A percentile compares a stretch with the other conserved stretches of the same genome.
Conservation (phyloP, 2,888 invertebrate genomes). For the Tachina lurida region DNA sequence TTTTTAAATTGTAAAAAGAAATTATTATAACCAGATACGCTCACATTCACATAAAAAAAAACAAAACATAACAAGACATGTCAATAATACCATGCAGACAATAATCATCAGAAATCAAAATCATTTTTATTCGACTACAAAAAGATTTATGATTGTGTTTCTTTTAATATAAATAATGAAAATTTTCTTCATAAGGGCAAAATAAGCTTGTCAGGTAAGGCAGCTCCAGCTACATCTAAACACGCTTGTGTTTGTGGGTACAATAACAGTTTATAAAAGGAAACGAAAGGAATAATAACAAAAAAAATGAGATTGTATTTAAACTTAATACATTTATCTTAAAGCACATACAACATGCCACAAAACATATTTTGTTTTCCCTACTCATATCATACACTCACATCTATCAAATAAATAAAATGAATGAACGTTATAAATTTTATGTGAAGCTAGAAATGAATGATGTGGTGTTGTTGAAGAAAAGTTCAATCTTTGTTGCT, state of each 20-base stretch:
- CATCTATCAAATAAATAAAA: constrained; percentile 22
- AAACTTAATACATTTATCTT: constrained; percentile 56
- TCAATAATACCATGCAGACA: neutral
- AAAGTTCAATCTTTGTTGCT: constrained; percentile 11
- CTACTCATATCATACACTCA: neutral
- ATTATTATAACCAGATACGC: neutral
- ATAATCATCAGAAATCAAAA: constrained; percentile 20
- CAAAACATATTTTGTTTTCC: neutral
- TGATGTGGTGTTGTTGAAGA: neutral
- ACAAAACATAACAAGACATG: neutral
- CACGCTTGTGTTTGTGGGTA: neutral
- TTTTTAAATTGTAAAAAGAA: constrained; percentile 28
- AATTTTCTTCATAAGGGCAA: neutral
- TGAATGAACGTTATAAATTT: constrained; percentile 38
- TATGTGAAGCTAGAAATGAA: constrained; percentile 1
- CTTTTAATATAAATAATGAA: constrained; percentile 38
- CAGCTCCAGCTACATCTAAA: constrained; percentile 18
- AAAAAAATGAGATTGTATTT: constrained; percentile 43
- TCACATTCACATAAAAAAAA: neutral
- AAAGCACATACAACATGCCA: constrained; percentile 30
- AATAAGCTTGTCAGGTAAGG: constrained; percentile 17
- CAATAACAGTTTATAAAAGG: constrained; percentile 5
- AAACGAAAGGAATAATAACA: neutral
- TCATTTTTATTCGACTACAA: neutral
- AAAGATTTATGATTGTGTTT: constrained; percentile 17